These are phyloP conservation scores for Achatina immaculata DNA, from an alignment of 1,140 invertebrate species.

Conservation along the genomic window DNA sequence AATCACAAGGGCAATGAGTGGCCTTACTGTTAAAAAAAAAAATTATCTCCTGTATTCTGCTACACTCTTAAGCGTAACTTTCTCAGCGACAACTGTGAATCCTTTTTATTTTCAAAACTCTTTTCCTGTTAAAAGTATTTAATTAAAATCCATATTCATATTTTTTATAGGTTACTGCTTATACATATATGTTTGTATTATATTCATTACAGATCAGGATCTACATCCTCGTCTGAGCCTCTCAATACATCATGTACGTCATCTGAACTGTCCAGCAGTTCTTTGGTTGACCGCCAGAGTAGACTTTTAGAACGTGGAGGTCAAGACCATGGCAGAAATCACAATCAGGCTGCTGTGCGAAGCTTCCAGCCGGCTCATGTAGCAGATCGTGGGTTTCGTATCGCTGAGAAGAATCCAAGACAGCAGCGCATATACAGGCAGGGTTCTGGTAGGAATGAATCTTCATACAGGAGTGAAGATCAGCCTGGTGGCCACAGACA, in stretches of 20 bases:
- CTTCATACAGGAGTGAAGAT: neutral
- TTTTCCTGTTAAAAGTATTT: too few relatives aligned
- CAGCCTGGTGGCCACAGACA: neutral
- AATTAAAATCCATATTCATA: too few relatives aligned
- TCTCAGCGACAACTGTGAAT: too few relatives aligned
- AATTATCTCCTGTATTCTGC: too few relatives aligned
- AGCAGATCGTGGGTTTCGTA: neutral
- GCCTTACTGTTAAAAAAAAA: too few relatives aligned
- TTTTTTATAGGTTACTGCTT: too few relatives aligned
- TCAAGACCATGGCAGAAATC: neutral
- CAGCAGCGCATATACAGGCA: neutral
- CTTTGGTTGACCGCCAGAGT: neutral
- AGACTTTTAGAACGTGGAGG: neutral
- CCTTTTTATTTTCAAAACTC: too few relatives aligned
- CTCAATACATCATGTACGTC: neutral
- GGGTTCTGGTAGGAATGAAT: neutral
- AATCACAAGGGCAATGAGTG: too few relatives aligned
- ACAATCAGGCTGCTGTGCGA: neutral
- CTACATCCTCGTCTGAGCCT: constrained; percentile 2
- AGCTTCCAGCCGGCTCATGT: constrained; percentile 3
- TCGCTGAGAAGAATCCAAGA: neutral
- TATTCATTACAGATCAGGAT: neutral
- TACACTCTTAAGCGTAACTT: too few relatives aligned
- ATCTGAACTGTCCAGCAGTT: neutral
- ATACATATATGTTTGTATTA: too few relatives aligned